Base-by-base conservation (phyloP, 2,113 vertebrate species). In the Syrmaticus mikado region DNA sequence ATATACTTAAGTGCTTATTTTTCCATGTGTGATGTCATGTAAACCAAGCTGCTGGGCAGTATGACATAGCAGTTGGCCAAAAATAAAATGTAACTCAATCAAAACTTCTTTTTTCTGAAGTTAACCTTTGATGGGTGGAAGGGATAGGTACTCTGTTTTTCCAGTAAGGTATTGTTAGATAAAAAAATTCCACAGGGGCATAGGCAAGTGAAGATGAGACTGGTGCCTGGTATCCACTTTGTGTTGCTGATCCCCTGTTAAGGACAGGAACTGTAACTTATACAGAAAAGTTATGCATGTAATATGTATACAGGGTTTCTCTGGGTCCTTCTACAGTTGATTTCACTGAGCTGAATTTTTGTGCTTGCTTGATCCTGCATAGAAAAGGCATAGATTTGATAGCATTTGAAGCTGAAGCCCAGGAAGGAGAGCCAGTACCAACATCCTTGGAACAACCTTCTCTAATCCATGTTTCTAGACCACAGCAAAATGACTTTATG, bases 11-110 rank as follows among this genome's bases (percentile, higher is more conserved):
- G 68, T 93, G 93, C 90, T 94, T 97, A 41, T 95, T 96, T 96
- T 97, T 92, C 93, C 95, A 72, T 72, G 40, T 81, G 87, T 97
- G 94, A 97, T 86, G 93, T 96, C 95, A 96, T 95, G 90, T 86
- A 94, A 83, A 81, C 89, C 76, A 90, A 94, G 80, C 80, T 94
- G 85, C 85, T 90, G 93, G 93, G 68, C 87, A 94, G 11, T 86
- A 88, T 94, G 96, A 94, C 90, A 38, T 91, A 90, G 76, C 40
- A 90, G 82, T 78, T 92, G 82, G 87, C 85, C 90, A 91, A 94
- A 94, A 91, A 68, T 92, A 91, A 94, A 94, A 75, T 1, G 2
- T 88, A 96, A 75, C 46, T 75, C 46, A n/a, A 81, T 72, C 41
- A 89, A 86, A 32, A 2, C 36, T 36, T 8, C 8, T 61, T 68